Evolutionary conservation across 2,113 vertebrate species (phyloP).

Genomic region (Tamias sibiricus): DNA sequence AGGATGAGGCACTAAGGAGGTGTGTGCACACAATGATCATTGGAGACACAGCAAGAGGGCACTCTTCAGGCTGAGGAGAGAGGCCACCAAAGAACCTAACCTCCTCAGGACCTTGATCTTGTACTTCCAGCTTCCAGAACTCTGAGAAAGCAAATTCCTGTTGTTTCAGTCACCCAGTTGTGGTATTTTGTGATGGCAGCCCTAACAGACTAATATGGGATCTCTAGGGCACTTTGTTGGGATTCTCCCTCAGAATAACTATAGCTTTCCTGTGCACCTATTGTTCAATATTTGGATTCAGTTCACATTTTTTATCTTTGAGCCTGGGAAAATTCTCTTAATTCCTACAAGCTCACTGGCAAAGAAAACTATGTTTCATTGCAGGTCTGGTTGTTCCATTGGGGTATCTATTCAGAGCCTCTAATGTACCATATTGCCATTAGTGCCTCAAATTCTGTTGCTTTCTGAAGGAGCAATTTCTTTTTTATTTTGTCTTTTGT

Average conservation of each 20-base stretch:
- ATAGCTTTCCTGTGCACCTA: neutral
- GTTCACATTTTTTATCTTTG: neutral
- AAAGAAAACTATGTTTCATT: neutral
- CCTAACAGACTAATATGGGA: rapidly evolving
- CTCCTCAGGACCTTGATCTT: neutral
- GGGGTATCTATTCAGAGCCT: neutral
- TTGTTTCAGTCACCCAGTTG: no score
- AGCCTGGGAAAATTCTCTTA: neutral
- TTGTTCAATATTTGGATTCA: neutral
- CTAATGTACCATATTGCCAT: neutral
- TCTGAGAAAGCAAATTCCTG: neutral
- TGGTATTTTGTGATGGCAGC: neutral
- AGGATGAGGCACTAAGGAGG: neutral
- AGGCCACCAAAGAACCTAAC: neutral
- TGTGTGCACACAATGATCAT: no score
- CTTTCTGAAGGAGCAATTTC: neutral
- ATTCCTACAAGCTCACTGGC: neutral
- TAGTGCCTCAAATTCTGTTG: neutral
- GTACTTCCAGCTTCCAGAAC: neutral
- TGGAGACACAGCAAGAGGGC: neutral
- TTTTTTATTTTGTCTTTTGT: neutral
- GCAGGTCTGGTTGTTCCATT: neutral
- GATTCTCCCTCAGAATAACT: neutral
- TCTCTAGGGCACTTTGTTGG: neutral
- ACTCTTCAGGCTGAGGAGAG: neutral